Base-by-base conservation (phyloP, 2,888 invertebrate genomes). In the Dryadula phaetusa region DNA sequence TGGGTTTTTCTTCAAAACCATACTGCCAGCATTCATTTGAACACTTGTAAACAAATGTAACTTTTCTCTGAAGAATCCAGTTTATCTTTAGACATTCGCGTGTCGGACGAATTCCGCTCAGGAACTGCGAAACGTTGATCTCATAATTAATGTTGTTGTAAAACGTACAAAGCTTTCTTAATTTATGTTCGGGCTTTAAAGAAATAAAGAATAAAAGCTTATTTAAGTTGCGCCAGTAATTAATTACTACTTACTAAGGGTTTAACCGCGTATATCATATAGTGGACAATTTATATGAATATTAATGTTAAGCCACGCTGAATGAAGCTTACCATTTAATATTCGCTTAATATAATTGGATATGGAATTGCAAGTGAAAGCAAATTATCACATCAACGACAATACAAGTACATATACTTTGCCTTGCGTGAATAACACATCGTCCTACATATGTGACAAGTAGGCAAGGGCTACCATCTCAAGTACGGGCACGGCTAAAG, bases 1-100 rank as follows among this genome's bases (percentile, higher is more conserved):
- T 20, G 44, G 60, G 60, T 60, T 60, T 60, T 60, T 60, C 60
- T 60, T 44, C 18, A 32, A 32, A 46, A 60, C 44, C 32, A 46
- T 44, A 60, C 16, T 14, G 32, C 32, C 14, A 40, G 54, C 18
- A 42, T 44, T 42, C 28, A 60, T 46, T 60, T 58, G 64, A 40
- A 53, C 62, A 66, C 68, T 62, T 61, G 74, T 74, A 72, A 74
- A 75, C 74, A 74, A 64, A 64, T 68, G 70, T 73, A 72, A 70
- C 69, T 71, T 75, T 75, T 74, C 75, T 47, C 53, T 63, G 73
- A 75, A 75, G 69, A 70, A 72, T 74, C n/a, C 67, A 16, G 63
- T 64, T 66, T 73, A 72, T 74, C 70, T 70, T 72, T 73, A 72
- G 70, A 74, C 18, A 66, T 64, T 62, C 56, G 58, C 60, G 49